Evolutionary conservation across 2,797 vertebrate species (phyloP), one percentile per base, ranked within the genome.

Genomic region (Clarias laeviceps): DNA sequence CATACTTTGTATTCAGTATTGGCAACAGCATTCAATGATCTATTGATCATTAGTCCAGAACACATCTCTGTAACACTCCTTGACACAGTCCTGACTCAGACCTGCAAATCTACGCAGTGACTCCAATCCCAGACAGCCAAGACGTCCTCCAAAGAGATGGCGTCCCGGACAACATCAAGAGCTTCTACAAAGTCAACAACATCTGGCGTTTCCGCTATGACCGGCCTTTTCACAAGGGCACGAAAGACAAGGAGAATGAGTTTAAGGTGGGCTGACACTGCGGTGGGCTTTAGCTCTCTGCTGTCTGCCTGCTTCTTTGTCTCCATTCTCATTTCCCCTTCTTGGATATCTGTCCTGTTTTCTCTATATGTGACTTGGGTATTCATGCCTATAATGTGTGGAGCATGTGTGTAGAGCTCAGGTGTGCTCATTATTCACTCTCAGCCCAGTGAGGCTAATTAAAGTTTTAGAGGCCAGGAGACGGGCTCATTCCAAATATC

Each of bases 191-290:
- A 95, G 97, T 99, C 91, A 99, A 99, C 93, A 97, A 99, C 68
- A 97, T 99, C 93, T 98, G 97, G 98, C 95, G 97, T 91, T 99
- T 98, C 91, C 94, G 98, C 90, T 98, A 99, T 15, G 98, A 99
- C 94, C 95, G 97, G 50, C 95, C 94, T 87, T 98, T 99, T 90
- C 98, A 99, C 95, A 99, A 99, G 93, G 98, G 98, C 85, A 96
- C 96, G 74, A 99, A 99, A 92, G 98, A 99, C 94, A 99, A 99
- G 91, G 98, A 99, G 92, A 99, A 99, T 18, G 98, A 99, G 93
- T 99, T 99, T 92, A 99, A 99, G 98, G 98, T 99, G 91, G 22
- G 29, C 11, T 9, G 24, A 8, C 45, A 24, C 11, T 82, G n/a
- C 50, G 37, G n/a, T 29, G 37, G 24, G 27, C 29, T 57, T 72